Evolutionary conservation across 1,140 invertebrate species (phyloP), one percentile per base, ranked within the genome.

Genomic region (Mizuhopecten yessoensis): DNA sequence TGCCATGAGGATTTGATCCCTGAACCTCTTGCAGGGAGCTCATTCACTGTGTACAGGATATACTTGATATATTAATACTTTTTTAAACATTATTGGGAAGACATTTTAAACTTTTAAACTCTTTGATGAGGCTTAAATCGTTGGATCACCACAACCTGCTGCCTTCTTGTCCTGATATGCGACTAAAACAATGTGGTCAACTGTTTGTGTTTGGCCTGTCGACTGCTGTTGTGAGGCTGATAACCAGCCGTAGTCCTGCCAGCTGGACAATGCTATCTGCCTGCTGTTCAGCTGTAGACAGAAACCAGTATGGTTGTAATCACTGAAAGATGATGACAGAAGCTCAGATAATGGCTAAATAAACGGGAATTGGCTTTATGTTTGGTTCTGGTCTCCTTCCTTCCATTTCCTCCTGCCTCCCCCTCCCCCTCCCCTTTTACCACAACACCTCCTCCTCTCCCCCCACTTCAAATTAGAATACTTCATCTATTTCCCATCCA

Each of bases 301-400:
- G 42, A 45, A 45, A 45, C 5, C 57, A 5, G 23, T 75, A n/a
- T 75, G 57, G 57, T 75, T 75, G 57, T 75, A 75, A 75, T 75
- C 57, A 75, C 23, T 75, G 0, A 29, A 29, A n/a, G 23, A 75
- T 75, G 57, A 75, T 75, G 57, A 75, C 57, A 75, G 57, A 75
- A 75, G 57, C 57, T 7, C 23, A 29, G 57, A 75, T 75, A 75
- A 75, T 75, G 57, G 29, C 57, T 75, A 29, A 29, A 75, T 75
- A 75, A 75, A 75, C 11, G 57, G 23, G 23, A 7, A 75, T 75
- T 13, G 11, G 57, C 57, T 75, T 45, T 13, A 45, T 45, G 42
- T 45, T 75, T 75, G 57, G 57, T 75, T 75, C 57, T 75, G 57
- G 57, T 75, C 57, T 75, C 57, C 57, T 75, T 75, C 57, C 57